Evolutionary conservation across 2,888 invertebrate genomes (phyloP).

Genomic region (Aleiodes testaceus): DNA sequence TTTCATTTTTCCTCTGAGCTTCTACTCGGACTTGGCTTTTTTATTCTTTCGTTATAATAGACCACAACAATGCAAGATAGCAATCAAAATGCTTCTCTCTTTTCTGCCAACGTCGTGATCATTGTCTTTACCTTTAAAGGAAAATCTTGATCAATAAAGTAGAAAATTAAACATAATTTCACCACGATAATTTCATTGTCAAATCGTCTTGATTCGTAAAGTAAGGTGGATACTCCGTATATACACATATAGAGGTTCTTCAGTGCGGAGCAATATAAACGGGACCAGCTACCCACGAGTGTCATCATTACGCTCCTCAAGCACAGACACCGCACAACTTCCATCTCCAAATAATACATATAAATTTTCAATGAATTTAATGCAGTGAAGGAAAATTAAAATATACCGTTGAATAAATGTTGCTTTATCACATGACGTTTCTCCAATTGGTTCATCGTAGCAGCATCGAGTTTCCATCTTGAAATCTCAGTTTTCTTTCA

Average conservation of each 20-base stretch:
- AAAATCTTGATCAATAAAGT: too few species aligned
- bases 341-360: not conserved
- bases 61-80: constrained; percentile 9
- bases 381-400: too few species aligned
- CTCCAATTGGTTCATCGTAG: too few species aligned
- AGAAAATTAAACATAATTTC: too few species aligned
- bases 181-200: not conserved
- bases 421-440: too few species aligned
- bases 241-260: constrained; percentile 39
- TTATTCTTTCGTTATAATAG: not conserved
- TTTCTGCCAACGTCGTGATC: not conserved
- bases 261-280: constrained; percentile 58
- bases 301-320: constrained; percentile 56
- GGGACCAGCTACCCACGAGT: constrained; percentile 60
- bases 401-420: too few species aligned
- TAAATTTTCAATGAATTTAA: too few species aligned
- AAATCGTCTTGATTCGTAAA: not conserved
- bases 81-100: not conserved
- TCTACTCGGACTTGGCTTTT: too few species aligned
- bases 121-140: too few species aligned
- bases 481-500: too few species aligned
- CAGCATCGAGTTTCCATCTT: too few species aligned
- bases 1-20: not conserved
- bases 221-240: not conserved
- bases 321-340: constrained; percentile 16